Evolutionary conservation across 2,888 invertebrate species (phyloP).

Genomic region (Cheilosia urbana): DNA sequence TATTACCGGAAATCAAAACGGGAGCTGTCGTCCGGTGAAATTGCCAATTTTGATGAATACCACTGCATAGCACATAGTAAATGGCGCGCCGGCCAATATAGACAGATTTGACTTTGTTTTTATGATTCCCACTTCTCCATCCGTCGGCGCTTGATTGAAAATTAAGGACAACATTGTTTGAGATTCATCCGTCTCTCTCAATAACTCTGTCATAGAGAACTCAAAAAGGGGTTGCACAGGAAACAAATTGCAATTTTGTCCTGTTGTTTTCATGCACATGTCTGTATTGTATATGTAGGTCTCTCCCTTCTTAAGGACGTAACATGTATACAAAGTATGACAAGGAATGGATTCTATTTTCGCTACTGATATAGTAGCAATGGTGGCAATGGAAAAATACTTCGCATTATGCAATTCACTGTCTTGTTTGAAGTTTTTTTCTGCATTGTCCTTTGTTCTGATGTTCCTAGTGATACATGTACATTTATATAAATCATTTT

Average conservation of each 20-base stretch:
- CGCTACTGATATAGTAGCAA: background rate
- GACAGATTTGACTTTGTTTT: background rate
- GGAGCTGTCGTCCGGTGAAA: constrained; percentile 32
- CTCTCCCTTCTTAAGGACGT: too few species aligned
- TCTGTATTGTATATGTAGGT: background rate
- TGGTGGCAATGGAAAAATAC: background rate
- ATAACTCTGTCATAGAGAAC: background rate
- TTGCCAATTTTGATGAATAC: constrained; percentile 38
- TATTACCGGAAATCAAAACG: constrained; percentile 45
- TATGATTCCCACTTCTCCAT: background rate
- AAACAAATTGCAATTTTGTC: constrained; percentile 8
- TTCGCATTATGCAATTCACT: background rate
- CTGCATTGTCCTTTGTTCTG: constrained; percentile 20
- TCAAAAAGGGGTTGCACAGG: background rate
- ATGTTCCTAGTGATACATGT: constrained; percentile 9
- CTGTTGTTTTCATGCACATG: background rate
- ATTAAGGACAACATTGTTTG: constrained; percentile 45
- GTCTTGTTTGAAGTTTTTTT: constrained; percentile 3
- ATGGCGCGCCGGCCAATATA: background rate
- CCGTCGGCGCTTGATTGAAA: constrained; percentile 32
- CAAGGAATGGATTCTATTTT: background rate
- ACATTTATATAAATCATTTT: constrained; percentile 65
- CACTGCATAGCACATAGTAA: background rate
- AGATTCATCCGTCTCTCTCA: background rate
- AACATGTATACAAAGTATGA: too few species aligned